Evolutionary conservation across 2,113 vertebrate genomes (phyloP).

Genomic region (Melanostigma gelatinosum): DNA sequence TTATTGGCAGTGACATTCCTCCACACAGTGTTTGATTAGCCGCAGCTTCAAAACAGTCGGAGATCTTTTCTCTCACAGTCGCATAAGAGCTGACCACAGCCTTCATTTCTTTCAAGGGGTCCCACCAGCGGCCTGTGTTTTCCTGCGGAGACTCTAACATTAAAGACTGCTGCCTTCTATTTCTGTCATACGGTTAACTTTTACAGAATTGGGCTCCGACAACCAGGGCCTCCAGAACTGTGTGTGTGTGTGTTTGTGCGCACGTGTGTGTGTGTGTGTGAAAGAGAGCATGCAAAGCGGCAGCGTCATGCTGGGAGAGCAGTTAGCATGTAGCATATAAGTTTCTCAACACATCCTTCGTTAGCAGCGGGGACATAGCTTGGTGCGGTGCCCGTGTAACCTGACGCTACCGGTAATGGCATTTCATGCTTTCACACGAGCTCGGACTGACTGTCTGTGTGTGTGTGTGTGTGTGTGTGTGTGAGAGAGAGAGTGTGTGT

Average conservation of each 20-base stretch:
- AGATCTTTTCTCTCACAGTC: constrained; percentile 56
- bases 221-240: constrained; percentile 12
- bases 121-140: constrained; percentile 64
- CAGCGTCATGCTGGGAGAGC: constrained; percentile 47
- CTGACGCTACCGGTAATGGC: constrained; percentile 73
- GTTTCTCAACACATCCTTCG: constrained; percentile 73
- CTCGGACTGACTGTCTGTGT: constrained; percentile 26
- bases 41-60: constrained; percentile 56
- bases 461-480: constrained; percentile 15
- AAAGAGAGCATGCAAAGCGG: constrained; percentile 14
- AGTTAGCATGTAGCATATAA: constrained; percentile 59
- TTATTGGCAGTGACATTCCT: constrained; percentile 43
- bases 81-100: constrained; percentile 65
- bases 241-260: constrained; percentile 8
- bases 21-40: constrained; percentile 60
- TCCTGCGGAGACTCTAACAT: constrained; percentile 62
- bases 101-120: constrained; percentile 69
- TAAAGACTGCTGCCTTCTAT: constrained; percentile 73
- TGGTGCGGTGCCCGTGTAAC: constrained; percentile 76
- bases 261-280: neutral
- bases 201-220: constrained; percentile 65
- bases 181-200: constrained; percentile 72
- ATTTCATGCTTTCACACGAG: constrained; percentile 75
- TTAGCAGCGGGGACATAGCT: constrained; percentile 71
- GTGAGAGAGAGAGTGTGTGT: constrained; percentile 3